A percentile compares a stretch with the other conserved stretches of the same genome.
Evolutionary conservation across 2,888 invertebrate species (phyloP).

Genomic region (Clusia tigrina): DNA sequence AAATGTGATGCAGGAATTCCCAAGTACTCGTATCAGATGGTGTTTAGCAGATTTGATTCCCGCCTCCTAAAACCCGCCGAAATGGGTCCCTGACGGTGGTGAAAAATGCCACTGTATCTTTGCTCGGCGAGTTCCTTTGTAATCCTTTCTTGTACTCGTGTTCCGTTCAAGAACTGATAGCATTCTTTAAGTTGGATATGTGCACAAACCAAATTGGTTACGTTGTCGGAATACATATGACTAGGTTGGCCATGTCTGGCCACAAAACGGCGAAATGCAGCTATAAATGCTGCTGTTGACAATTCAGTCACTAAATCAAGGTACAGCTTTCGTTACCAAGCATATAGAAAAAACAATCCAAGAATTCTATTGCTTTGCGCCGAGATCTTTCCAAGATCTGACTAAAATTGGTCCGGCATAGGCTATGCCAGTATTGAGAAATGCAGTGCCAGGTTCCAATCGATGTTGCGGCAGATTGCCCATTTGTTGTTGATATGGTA

Average conservation of each 20-base stretch:
- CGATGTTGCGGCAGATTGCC: conserved; percentile 15
- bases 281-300: conserved; percentile 42
- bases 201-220: not conserved
- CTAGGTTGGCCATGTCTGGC: conserved; percentile 26
- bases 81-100: conserved; percentile 51
- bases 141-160: not conserved
- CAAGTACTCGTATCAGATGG: conserved; percentile 46
- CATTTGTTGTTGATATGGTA: conserved; percentile 22
- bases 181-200: conserved; percentile 4
- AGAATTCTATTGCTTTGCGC: conserved; percentile 23
- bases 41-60: conserved; percentile 51
- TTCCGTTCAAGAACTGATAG: not conserved
- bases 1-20: conserved; percentile 40
- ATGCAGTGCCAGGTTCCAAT: conserved; percentile 16
- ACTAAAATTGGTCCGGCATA: conserved; percentile 30
- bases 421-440: conserved; percentile 25
- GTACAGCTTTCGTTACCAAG: conserved; percentile 27
- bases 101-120: conserved; percentile 51
- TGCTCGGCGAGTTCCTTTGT: too few species aligned
- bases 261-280: conserved; percentile 43
- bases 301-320: conserved; percentile 29
- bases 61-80: conserved; percentile 55
- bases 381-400: conserved; percentile 29
- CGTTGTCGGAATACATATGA: not conserved
- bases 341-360: conserved; percentile 32